Percentiles rank a stretch among this genome's conserved stretches.
Evolutionary conservation across 2,113 vertebrate genomes (phyloP).

Genomic region (Ancistrus triradiatus): DNA sequence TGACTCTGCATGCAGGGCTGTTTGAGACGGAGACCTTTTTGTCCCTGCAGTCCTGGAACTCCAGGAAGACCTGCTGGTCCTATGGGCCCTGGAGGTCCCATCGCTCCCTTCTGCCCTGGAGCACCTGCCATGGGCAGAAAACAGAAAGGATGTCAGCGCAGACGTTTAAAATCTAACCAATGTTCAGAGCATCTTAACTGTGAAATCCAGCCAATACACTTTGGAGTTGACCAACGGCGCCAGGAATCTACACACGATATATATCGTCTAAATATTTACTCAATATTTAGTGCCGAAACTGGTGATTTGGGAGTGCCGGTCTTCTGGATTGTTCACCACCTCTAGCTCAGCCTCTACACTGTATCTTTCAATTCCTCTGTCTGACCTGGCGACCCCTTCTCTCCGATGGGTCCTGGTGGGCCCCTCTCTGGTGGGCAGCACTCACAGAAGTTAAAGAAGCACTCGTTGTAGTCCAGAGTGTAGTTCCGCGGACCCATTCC

Average conservation of each 20-base stretch:
- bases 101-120: constrained; percentile 75
- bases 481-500: constrained; percentile 68
- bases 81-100: constrained; percentile 61
- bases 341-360: constrained; percentile 12
- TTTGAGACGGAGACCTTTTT: no score
- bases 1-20: no score
- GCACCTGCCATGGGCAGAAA: constrained; percentile 63
- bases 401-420: constrained; percentile 70
- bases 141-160: background rate
- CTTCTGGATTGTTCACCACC: constrained; percentile 20
- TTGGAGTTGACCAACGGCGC: background rate
- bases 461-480: constrained; percentile 76
- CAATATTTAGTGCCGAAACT: constrained; percentile 8
- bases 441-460: constrained; percentile 88
- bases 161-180: background rate
- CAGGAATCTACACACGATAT: background rate
- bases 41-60: constrained; percentile 73
- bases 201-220: background rate
- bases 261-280: constrained; percentile 24
- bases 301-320: constrained; percentile 28
- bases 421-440: constrained; percentile 77
- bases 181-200: constrained; percentile 1
- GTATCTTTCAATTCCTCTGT: constrained; percentile 19
- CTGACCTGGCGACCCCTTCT: constrained; percentile 75
- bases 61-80: constrained; percentile 75